These are phyloP conservation scores for Orientallactaga sibirica DNA, from an alignment of 2,797 vertebrate genomes.

Conservation along the genomic window DNA sequence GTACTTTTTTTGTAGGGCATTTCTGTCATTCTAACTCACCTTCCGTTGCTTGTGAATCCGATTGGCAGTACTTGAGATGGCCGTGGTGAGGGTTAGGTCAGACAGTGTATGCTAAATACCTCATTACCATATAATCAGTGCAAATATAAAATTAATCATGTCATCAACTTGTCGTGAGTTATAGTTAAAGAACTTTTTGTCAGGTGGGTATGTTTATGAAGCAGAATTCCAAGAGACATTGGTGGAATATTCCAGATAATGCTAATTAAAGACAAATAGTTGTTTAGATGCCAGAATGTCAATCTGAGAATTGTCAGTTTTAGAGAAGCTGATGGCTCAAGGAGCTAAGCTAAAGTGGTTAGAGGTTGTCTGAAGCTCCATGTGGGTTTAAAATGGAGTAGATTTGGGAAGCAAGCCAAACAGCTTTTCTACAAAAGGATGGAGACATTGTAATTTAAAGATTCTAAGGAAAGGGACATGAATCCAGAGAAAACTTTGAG, in stretches of 20 bases:
- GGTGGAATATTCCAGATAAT: not conserved
- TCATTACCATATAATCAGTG: not conserved
- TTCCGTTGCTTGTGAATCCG: not conserved
- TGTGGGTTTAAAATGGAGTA: constrained; percentile 5
- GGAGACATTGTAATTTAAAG: not conserved
- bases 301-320: not conserved
- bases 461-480: constrained; percentile 15
- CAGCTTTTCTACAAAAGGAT: constrained; percentile 35
- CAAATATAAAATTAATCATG: not conserved
- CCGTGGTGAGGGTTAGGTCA: not conserved
- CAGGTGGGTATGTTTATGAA: not conserved
- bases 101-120: not conserved
- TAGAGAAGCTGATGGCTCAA: not conserved
- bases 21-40: not conserved
- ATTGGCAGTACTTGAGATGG: not conserved
- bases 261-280: not conserved
- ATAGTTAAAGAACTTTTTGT: not conserved
- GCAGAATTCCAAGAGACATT: not conserved
- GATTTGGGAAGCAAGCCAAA: not conserved
- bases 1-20: not conserved
- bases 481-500: constrained; percentile 39
- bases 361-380: not conserved
- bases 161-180: not conserved
- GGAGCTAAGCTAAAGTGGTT: not conserved
- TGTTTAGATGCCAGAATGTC: not conserved